Evolutionary conservation across 2,113 vertebrate genomes (phyloP).

Genomic region (Heliornis fulica): DNA sequence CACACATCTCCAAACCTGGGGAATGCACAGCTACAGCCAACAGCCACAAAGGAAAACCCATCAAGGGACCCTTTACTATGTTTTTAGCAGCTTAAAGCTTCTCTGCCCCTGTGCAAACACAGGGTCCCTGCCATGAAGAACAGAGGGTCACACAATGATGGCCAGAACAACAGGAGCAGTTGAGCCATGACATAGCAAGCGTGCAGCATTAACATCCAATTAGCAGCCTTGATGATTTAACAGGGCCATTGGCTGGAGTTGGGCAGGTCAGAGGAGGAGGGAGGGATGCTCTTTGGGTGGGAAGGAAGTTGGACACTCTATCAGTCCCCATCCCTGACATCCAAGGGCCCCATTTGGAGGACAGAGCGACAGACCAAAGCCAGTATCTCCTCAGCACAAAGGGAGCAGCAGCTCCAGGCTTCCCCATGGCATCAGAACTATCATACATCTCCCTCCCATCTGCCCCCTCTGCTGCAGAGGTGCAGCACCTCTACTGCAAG

Average conservation of each 20-base stretch:
- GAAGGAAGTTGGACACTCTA: neutral
- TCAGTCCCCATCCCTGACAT: neutral
- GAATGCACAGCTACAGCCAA: neutral
- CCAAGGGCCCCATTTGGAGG: neutral
- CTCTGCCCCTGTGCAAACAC: neutral
- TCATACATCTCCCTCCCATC: no score
- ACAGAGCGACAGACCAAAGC: neutral
- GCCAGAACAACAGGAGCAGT: fast-evolving
- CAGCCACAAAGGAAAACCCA: neutral
- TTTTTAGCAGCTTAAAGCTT: neutral
- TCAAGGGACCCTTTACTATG: neutral
- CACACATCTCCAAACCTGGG: neutral
- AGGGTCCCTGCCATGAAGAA: neutral
- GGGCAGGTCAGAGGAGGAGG: neutral
- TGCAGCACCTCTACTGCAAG: neutral
- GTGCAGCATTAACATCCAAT: neutral
- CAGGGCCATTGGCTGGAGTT: neutral
- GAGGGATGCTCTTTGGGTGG: neutral
- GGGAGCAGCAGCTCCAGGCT: neutral
- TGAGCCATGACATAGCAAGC: neutral
- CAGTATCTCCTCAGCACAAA: neutral
- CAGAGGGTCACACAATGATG: neutral
- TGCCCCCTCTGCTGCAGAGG: neutral
- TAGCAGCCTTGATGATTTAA: neutral
- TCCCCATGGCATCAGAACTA: fast-evolving